phyloP scores from a whole-genome alignment of 2,113 vertebrate species.

The Ivindomyrus marchei region DNA sequence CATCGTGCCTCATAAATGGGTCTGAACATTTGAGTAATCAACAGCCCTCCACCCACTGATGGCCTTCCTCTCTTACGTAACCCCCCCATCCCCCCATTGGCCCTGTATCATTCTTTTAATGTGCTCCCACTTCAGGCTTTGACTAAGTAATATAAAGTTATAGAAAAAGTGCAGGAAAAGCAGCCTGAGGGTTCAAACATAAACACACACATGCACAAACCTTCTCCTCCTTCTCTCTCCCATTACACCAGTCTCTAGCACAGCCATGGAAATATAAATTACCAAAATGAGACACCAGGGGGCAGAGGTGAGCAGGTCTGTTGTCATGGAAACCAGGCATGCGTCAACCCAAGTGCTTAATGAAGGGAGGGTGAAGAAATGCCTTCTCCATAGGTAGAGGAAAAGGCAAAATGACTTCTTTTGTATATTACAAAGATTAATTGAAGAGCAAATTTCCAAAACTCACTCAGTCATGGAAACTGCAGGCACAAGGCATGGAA shows the following conservation, averaged over 20 bases:
- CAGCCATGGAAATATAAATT: background rate
- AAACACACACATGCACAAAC: background rate
- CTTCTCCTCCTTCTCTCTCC: background rate
- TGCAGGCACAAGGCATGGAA: background rate
- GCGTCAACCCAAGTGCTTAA: slow-evolving; percentile 22
- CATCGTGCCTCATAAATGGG: background rate
- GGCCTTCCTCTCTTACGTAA: slow-evolving; percentile 19
- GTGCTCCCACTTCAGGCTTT: background rate
- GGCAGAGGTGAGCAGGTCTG: slow-evolving; percentile 41
- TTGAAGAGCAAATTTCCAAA: slow-evolving; percentile 39
- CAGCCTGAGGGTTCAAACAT: background rate
- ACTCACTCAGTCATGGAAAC: slow-evolving; percentile 27
- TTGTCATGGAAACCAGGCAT: slow-evolving; percentile 49
- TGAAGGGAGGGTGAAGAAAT: slow-evolving; percentile 27
- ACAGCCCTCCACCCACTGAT: slow-evolving; percentile 9
- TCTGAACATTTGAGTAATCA: slow-evolving; percentile 23
- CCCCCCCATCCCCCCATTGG: background rate
- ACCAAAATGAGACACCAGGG: slow-evolving; percentile 34
- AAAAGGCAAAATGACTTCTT: slow-evolving; percentile 48
- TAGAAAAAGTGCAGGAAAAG: background rate
- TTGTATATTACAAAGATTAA: slow-evolving; percentile 51
- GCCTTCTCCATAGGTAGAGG: slow-evolving; percentile 44
- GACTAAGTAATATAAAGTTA: background rate
- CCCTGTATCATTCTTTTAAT: slow-evolving; percentile 1
- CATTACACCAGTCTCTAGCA: background rate